Conservation (phyloP, 2,797 vertebrate species). For the Anniella stebbinsi region DNA sequence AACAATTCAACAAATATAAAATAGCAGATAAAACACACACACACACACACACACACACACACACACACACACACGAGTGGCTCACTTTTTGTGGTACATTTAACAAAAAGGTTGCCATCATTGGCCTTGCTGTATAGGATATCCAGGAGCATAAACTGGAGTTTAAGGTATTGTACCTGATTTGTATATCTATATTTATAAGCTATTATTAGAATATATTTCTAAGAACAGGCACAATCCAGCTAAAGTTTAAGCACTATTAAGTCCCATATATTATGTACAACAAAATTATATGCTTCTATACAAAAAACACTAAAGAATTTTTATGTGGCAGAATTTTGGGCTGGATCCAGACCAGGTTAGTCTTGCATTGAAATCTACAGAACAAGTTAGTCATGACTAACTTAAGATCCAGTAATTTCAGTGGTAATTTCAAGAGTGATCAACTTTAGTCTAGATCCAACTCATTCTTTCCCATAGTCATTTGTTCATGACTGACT, state of each 20-base stretch:
- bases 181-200: neutral
- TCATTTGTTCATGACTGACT: conserved; percentile 37
- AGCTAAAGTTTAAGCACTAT: neutral
- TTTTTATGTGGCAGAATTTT: no score
- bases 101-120: no score
- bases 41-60: neutral
- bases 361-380: no score
- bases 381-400: neutral
- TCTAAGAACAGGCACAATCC: neutral
- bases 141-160: neutral
- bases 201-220: neutral
- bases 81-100: neutral
- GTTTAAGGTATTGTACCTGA: neutral
- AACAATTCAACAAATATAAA: neutral
- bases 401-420: neutral
- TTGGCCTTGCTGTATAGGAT: neutral
- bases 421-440: neutral
- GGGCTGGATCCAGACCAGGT: no score
- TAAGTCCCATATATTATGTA: neutral
- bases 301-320: neutral
- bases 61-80: neutral
- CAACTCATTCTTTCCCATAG: conserved; percentile 1
- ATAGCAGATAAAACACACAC: neutral
- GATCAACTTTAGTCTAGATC: neutral
- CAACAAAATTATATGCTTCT: neutral